Evolutionary conservation across 2,888 invertebrate genomes (phyloP).

Genomic region (Orthosia incerta): DNA sequence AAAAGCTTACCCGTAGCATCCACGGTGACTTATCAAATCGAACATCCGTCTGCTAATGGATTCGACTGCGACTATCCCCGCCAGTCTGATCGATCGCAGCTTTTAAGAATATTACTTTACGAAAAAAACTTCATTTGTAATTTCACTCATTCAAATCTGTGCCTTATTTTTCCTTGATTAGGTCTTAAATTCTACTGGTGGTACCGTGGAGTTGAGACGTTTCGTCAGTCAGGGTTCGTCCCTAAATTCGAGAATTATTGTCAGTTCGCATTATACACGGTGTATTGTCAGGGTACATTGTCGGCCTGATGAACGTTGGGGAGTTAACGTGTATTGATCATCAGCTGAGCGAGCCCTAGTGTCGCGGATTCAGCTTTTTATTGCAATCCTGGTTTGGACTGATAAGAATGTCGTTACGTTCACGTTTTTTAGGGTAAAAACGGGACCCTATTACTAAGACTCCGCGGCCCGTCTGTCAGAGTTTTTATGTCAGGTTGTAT

Average conservation of each 20-base stretch:
- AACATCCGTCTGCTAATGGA: slow-evolving; percentile 64
- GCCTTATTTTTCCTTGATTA: slow-evolving; percentile 44
- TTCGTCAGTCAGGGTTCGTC: slow-evolving; percentile 21
- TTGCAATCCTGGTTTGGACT: slow-evolving; percentile 25
- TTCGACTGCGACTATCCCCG: slow-evolving; percentile 55
- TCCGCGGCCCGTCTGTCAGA: no score
- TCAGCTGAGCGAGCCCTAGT: slow-evolving; percentile 6
- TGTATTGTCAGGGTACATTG: slow-evolving; percentile 57
- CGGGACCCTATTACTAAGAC: no score
- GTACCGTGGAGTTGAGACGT: slow-evolving; percentile 25
- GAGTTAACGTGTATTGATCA: slow-evolving; percentile 53
- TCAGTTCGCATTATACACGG: slow-evolving; percentile 59
- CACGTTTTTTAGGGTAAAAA: no score
- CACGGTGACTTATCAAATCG: slow-evolving; percentile 55
- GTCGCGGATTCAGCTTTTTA: slow-evolving; percentile 32
- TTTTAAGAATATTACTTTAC: slow-evolving; percentile 66
- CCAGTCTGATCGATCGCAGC: slow-evolving; percentile 64
- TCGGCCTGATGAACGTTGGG: slow-evolving; percentile 48
- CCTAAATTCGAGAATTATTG: slow-evolving; percentile 67
- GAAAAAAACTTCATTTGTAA: slow-evolving; percentile 54
- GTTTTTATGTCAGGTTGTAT: no score
- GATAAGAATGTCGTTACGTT: slow-evolving; percentile 22
- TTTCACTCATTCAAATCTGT: slow-evolving; percentile 49
- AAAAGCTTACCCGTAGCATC: slow-evolving; percentile 21
- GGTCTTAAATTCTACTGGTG: slow-evolving; percentile 35